Conservation (phyloP, 2,797 vertebrate species). For the Enteromius argenteus region DNA sequence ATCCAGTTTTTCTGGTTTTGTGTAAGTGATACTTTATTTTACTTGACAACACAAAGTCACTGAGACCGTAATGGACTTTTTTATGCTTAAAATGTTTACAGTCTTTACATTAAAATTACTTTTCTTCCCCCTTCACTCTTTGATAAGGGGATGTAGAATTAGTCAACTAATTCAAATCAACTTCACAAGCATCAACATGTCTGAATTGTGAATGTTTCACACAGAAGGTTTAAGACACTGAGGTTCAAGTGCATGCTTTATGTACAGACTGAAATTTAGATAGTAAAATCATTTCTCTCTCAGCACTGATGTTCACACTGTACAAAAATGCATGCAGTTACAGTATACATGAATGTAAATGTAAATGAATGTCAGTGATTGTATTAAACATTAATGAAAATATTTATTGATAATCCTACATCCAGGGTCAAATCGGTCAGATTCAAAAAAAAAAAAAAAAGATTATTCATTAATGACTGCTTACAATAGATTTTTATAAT, state of each 20-base stretch:
- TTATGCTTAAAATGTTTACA: background rate
- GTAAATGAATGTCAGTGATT: background rate
- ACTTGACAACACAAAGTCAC: constrained; percentile 5
- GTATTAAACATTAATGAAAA: background rate
- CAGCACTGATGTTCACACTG: background rate
- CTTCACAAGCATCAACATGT: background rate
- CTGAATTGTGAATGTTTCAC: background rate
- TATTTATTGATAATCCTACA: background rate
- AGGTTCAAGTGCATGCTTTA: background rate
- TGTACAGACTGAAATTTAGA: background rate
- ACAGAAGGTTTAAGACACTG: background rate
- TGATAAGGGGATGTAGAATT: background rate
- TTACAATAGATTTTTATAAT: background rate
- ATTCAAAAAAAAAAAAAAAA: background rate
- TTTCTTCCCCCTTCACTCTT: background rate
- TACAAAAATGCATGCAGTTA: background rate
- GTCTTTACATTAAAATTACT: background rate
- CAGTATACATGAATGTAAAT: background rate
- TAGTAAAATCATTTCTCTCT: background rate
- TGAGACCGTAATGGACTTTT: background rate
- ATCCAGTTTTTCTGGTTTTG: background rate
- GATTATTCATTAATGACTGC: background rate
- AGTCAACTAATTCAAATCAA: too few relatives aligned
- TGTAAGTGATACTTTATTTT: background rate
- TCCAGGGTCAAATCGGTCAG: background rate